Conservation (phyloP, 2,888 invertebrate genomes). For the Ophion obscuratus region DNA sequence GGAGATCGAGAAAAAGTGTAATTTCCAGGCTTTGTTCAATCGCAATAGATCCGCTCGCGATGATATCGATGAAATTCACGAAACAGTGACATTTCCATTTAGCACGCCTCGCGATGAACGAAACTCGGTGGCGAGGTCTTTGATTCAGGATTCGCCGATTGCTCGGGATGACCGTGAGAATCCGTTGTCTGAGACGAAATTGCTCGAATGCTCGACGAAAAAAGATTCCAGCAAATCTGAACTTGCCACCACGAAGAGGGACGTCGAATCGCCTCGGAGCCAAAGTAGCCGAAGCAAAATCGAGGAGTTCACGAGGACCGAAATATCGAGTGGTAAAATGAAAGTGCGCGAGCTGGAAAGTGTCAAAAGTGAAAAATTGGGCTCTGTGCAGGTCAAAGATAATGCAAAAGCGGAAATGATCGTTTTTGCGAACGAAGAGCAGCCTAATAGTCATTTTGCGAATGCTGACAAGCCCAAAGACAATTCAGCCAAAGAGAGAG, state of each 20-base stretch:
- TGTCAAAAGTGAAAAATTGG: conserved; percentile 5
- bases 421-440: background rate
- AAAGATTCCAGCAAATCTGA: conserved; percentile 46
- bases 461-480: background rate
- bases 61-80: conserved; percentile 20
- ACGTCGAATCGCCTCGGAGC: background rate
- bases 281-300: conserved; percentile 20
- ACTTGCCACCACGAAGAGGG: background rate
- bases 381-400: background rate
- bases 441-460: background rate
- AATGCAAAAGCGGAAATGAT: background rate
- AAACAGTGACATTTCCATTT: conserved; percentile 33
- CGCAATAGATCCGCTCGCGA: conserved; percentile 11
- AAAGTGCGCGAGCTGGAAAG: background rate
- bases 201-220: conserved; percentile 19
- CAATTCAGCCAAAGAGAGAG: conserved; percentile 1
- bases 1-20: conserved; percentile 45
- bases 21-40: conserved; percentile 26
- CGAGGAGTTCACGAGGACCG: conserved; percentile 12
- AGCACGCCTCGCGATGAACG: conserved; percentile 10
- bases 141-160: conserved; percentile 34
- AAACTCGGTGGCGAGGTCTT: conserved; percentile 20
- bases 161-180: conserved; percentile 14
- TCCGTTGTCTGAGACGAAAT: conserved; percentile 19
- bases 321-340: background rate